phyloP scores from a whole-genome alignment of 2,113 vertebrate genomes.

The Thalassarche chlororhynchos region DNA sequence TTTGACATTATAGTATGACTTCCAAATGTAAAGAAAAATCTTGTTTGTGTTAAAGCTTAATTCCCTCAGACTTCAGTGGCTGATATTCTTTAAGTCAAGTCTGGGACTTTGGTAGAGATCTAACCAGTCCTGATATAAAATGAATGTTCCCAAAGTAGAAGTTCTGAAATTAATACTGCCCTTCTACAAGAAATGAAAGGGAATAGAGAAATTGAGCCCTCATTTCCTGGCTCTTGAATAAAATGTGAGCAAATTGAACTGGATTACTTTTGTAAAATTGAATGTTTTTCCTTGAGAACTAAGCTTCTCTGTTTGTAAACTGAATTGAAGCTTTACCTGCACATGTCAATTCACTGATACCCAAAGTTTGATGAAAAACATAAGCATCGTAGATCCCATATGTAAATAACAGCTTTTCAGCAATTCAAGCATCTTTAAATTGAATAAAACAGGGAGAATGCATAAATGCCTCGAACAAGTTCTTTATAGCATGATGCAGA shows the following conservation, averaged over 20 bases:
- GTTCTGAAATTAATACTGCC: neutral
- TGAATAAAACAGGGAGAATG: neutral
- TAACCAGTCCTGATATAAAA: neutral
- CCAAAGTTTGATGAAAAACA: neutral
- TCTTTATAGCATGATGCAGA: neutral
- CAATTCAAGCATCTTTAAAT: neutral
- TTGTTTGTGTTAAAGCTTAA: neutral
- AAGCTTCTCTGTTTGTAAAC: neutral
- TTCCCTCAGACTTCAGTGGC: neutral
- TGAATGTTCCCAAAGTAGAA: neutral
- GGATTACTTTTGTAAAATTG: neutral
- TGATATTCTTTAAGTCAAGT: neutral
- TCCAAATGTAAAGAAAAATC: neutral
- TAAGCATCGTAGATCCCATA: neutral
- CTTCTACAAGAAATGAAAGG: neutral
- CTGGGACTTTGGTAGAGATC: neutral
- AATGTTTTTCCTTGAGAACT: neutral
- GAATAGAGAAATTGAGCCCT: neutral
- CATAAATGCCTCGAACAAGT: neutral
- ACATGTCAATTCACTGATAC: neutral
- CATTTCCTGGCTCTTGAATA: neutral
- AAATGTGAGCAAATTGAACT: neutral
- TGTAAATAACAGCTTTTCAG: neutral
- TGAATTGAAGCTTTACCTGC: neutral
- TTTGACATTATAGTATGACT: neutral